phyloP scores from a whole-genome alignment of 2,797 vertebrate species.

The Aulostomus chinensis region DNA sequence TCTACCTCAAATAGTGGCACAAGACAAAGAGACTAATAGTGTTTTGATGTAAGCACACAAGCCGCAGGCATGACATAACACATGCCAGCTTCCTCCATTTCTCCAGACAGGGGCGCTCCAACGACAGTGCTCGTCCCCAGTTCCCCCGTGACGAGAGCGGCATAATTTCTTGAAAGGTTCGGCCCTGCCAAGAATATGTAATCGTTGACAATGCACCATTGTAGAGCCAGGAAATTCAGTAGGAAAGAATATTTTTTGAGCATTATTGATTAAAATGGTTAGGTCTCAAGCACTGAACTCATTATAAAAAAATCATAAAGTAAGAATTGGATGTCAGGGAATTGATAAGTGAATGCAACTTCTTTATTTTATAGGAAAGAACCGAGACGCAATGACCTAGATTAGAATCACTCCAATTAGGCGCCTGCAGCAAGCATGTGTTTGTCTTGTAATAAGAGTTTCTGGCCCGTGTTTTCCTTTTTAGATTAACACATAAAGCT shows the following conservation, averaged over 20 bases:
- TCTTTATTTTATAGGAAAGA: conserved; percentile 3
- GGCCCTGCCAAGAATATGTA: conserved; percentile 21
- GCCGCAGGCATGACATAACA: conserved; percentile 72
- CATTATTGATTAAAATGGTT: background rate
- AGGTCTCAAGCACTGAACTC: background rate
- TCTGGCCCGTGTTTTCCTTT: no score
- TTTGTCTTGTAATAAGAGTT: no score
- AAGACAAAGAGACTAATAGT: conserved; percentile 77
- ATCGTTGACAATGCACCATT: conserved; percentile 3
- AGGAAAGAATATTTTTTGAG: background rate
- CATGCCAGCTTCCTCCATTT: conserved; percentile 70
- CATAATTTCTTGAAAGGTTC: conserved; percentile 49
- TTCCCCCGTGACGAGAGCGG: conserved; percentile 53
- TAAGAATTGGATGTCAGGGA: background rate
- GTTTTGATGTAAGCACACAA: conserved; percentile 76
- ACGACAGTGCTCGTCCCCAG: conserved; percentile 48
- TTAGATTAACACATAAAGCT: no score
- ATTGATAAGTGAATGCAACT: background rate
- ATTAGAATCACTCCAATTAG: conserved; percentile 14
- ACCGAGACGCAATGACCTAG: background rate
- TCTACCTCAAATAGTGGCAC: conserved; percentile 67
- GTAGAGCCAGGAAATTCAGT: conserved; percentile 1
- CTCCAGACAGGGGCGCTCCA: conserved; percentile 63
- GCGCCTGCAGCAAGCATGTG: conserved; percentile 21
- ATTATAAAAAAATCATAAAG: background rate